Evolutionary conservation across 30 jellyfish, hydroid and myxozoan genomes (phyloP).

Genomic region (Aurelia coerulea): DNA sequence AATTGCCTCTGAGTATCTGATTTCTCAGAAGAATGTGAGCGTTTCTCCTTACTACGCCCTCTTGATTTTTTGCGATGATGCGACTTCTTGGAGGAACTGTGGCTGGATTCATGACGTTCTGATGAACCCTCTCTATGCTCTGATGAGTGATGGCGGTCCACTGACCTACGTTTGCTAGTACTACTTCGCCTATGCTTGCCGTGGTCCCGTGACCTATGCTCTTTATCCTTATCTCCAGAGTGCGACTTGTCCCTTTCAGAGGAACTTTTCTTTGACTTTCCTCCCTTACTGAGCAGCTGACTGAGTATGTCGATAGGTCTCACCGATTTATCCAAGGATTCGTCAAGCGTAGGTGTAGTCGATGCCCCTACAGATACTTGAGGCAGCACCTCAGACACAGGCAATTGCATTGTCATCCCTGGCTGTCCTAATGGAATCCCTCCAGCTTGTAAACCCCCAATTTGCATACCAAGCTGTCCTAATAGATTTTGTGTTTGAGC

Average conservation of each 20-base stretch:
- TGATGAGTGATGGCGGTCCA: constrained; percentile 51
- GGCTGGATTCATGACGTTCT: constrained; percentile 36
- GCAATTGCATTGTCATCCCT: constrained; percentile 32
- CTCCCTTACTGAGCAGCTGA: constrained; percentile 49
- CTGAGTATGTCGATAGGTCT: constrained; percentile 62
- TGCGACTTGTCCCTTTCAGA: constrained; percentile 37
- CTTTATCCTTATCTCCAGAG: constrained; percentile 17
- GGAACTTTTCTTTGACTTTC: constrained; percentile 30
- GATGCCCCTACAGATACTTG: constrained; percentile 17
- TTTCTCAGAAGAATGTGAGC: constrained; percentile 19
- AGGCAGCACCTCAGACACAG: constrained; percentile 16
- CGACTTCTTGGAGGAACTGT: constrained; percentile 36
- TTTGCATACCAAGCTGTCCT: constrained; percentile 25
- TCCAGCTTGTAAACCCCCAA: constrained; percentile 5
- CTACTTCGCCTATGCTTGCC: constrained; percentile 42
- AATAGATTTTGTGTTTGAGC: constrained; percentile 8
- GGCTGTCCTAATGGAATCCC: constrained; percentile 29
- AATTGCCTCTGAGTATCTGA: constrained; percentile 15
- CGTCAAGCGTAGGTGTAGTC: constrained; percentile 74
- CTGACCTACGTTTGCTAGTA: constrained; percentile 30
- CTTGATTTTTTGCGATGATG: constrained; percentile 51
- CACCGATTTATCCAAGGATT: constrained; percentile 23
- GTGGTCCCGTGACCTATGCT: constrained; percentile 34
- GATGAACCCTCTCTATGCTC: constrained; percentile 21
- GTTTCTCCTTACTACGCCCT: constrained; percentile 51